A percentile compares a stretch with the other conserved stretches of the same genome.
phyloP scores from a whole-genome alignment of 2,113 vertebrate species.

The Anhinga anhinga region DNA sequence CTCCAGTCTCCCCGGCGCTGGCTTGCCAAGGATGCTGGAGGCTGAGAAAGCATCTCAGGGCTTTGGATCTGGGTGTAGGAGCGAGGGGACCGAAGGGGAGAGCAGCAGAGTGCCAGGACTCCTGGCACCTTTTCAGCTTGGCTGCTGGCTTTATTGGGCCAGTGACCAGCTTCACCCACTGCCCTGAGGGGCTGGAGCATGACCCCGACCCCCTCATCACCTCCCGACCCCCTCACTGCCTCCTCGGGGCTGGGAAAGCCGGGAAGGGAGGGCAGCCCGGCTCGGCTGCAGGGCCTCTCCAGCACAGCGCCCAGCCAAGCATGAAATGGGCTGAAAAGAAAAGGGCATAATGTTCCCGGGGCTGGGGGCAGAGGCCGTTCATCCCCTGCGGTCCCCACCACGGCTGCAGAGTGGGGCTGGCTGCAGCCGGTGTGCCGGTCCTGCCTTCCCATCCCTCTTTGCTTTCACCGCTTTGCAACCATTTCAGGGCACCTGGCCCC shows the following conservation, averaged over 20 bases:
- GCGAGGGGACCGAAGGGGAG: rapidly evolving
- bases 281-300: background rate
- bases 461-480: background rate
- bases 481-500: background rate
- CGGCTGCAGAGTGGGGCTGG: background rate
- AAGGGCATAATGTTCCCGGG: background rate
- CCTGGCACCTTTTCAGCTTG: background rate
- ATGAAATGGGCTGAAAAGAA: constrained; percentile 10
- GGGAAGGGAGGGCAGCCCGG: background rate
- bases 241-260: background rate
- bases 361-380: background rate
- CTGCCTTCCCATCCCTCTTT: background rate
- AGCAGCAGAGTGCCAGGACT: background rate
- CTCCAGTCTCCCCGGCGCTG: rapidly evolving
- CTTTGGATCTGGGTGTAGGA: background rate
- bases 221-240: rapidly evolving
- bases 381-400: background rate
- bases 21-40: background rate
- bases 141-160: background rate
- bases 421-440: rapidly evolving
- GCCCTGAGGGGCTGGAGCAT: background rate
- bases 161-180: rapidly evolving
- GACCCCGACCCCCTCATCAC: background rate
- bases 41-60: background rate
- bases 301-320: background rate